Evolutionary conservation across 2,113 vertebrate genomes (phyloP), one percentile per base, ranked within the genome.

Genomic region (Hippocampus abdominalis): DNA sequence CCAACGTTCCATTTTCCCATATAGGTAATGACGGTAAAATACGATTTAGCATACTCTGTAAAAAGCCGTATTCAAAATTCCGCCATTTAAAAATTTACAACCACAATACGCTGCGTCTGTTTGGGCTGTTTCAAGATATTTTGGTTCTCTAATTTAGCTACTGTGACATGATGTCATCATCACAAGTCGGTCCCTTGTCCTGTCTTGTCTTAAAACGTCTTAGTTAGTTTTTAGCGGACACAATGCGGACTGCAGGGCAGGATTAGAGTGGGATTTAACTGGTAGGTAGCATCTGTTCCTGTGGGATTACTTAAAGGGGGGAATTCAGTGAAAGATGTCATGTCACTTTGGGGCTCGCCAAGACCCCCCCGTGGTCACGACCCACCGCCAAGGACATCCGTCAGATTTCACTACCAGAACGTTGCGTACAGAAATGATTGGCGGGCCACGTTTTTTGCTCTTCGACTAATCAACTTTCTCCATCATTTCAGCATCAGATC

Each of bases 261-360:
- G 57, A 60, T 60, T 60, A 60, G 15, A 36, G 57, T 36, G 16
- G 23, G 32, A 18, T 87, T 90, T 88, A 91, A 89, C 74, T 81
- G 69, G 81, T 73, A 75, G 84, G 85, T 73, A 75, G 84, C 90
- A 89, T 91, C 90, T 91, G 90, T 87, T 84, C 79, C 78, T 83
- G 21, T 82, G 60, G 86, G 90, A 91, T 92, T 92, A 92, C 46
- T 54, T 60, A 20, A 76, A 64, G 68, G 69, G 62, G 77, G 76
- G 82, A 86, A 74, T 87, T 85, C 78, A 87, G 86, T 82, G 79
- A 91, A 85, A 87, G 83, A 88, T 60, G 16, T 70, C 53, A 80
- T 81, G 83, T 70, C 39, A 80, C 74, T 71, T 71, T 73, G 68
- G 77, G 74, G 57, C 70, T 71, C 60, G 36, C 16, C 56, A 42